Conservation (phyloP, 2,797 vertebrate species). For the Chrosomus eos region DNA sequence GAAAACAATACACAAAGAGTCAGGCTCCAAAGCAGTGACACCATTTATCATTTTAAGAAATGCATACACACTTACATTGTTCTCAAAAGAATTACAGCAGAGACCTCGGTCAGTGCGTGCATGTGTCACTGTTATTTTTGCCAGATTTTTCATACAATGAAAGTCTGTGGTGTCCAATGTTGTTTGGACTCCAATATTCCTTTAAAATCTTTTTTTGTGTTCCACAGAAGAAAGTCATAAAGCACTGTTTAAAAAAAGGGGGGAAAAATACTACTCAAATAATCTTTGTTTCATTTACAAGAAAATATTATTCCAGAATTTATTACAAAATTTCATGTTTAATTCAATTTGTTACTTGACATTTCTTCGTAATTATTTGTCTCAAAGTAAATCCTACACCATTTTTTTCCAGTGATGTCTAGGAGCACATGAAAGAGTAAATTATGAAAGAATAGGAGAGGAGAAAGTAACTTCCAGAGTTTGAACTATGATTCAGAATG, state of each 20-base stretch:
- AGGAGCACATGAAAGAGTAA: background rate
- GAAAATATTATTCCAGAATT: background rate
- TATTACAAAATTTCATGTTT: background rate
- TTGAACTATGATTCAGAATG: background rate
- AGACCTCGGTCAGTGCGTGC: constrained; percentile 7
- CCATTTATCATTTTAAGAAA: constrained; percentile 14
- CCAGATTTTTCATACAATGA: background rate
- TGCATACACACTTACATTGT: constrained; percentile 25
- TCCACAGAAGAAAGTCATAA: background rate
- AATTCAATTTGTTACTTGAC: background rate
- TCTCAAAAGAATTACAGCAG: constrained; percentile 10
- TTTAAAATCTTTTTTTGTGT: background rate
- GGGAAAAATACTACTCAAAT: no score
- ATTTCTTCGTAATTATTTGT: no score
- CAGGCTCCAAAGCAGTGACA: background rate
- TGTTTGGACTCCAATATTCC: background rate
- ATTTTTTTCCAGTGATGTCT: background rate
- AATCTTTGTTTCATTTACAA: background rate
- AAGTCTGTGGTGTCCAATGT: background rate
- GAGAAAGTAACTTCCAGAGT: background rate
- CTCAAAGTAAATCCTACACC: background rate
- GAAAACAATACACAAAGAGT: constrained; percentile 38
- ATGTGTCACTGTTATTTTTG: background rate
- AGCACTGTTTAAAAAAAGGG: background rate
- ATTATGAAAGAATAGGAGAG: background rate